Evolutionary conservation across 35 echinoderm and acorn worm genomes (phyloP).

Genomic region (Ophioderma brevispina): DNA sequence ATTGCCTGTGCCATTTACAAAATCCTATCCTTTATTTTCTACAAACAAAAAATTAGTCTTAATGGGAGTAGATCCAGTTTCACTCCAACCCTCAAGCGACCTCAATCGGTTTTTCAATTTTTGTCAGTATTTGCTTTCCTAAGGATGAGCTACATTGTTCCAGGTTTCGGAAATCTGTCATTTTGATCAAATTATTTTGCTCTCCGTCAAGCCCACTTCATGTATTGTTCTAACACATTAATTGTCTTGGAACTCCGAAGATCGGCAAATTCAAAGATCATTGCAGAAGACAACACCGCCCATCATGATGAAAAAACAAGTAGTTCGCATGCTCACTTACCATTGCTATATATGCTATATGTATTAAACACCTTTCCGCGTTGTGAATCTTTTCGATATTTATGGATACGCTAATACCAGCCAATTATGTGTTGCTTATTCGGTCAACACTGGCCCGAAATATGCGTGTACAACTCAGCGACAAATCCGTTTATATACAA

Average conservation of each 20-base stretch:
- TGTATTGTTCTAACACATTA: constrained; percentile 75
- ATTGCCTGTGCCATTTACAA: constrained; percentile 63
- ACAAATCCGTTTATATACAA: constrained; percentile 98
- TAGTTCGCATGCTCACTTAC: constrained; percentile 96
- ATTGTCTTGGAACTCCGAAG: constrained; percentile 86
- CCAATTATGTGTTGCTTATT: constrained; percentile 59
- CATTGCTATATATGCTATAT: constrained; percentile 84
- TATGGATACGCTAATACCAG: constrained; percentile 51
- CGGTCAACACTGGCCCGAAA: constrained; percentile 76
- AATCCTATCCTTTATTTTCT: constrained; percentile 68
- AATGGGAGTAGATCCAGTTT: neutral
- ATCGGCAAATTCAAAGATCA: constrained; percentile 38
- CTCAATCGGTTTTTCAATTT: constrained; percentile 27
- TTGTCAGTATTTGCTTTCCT: constrained; percentile 59
- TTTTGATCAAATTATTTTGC: constrained; percentile 80
- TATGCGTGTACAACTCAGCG: constrained; percentile 88
- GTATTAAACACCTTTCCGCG: constrained; percentile 92
- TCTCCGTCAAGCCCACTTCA: constrained; percentile 82
- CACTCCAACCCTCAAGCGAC: neutral
- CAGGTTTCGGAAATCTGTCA: constrained; percentile 60
- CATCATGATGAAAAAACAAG: constrained; percentile 85
- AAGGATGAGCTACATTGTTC: constrained; percentile 12
- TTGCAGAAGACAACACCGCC: constrained; percentile 50
- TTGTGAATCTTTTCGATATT: constrained; percentile 86
- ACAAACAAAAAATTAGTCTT: neutral